phyloP scores from a whole-genome alignment of 2,888 invertebrate genomes.

The Tolmerus cingulatus region DNA sequence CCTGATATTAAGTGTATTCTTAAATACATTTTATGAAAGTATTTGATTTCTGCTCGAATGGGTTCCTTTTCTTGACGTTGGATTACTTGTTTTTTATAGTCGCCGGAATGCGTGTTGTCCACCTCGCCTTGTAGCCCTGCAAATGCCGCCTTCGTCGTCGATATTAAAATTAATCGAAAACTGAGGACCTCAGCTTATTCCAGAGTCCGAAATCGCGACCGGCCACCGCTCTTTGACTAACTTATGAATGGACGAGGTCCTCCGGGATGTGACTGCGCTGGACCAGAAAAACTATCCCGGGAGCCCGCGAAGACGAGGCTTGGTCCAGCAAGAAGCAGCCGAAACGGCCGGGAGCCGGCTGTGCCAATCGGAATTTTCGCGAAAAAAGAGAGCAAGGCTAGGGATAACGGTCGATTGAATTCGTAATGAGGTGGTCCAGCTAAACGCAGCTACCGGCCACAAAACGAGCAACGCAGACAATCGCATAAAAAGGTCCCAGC shows the following conservation, averaged over 20 bases:
- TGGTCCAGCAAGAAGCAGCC: neutral
- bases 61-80: constrained; percentile 40
- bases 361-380: neutral
- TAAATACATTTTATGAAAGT: too few species aligned
- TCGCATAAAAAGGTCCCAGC: neutral
- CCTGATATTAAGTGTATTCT: too few species aligned
- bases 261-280: neutral
- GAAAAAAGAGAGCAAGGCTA: neutral
- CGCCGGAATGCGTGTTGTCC: neutral
- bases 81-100: constrained; percentile 12
- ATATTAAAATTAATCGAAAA: constrained; percentile 13
- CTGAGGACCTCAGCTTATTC: neutral
- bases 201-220: neutral
- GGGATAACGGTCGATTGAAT: constrained; percentile 35
- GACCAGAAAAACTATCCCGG: neutral
- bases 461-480: neutral
- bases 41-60: neutral
- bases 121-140: neutral
- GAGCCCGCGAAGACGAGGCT: neutral
- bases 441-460: neutral
- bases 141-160: neutral
- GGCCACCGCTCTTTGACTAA: neutral
- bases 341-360: neutral
- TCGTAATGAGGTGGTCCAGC: constrained; percentile 11
- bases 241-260: constrained; percentile 13